phyloP scores from a whole-genome alignment of 2,113 vertebrate species.

The Falco punctatus region DNA sequence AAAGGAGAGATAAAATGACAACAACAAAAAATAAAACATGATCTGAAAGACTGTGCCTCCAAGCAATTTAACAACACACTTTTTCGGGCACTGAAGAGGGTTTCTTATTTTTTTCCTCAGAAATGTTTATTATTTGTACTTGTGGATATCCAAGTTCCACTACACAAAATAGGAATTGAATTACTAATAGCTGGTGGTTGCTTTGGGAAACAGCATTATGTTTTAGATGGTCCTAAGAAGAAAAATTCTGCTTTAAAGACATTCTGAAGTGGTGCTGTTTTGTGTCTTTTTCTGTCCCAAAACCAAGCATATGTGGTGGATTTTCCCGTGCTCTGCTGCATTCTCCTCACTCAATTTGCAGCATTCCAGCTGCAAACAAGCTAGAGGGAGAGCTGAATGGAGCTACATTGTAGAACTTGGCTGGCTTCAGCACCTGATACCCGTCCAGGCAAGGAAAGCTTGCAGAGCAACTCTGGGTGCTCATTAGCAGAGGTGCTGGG shows the following conservation, averaged over 20 bases:
- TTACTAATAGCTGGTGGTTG: background rate
- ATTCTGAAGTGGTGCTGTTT: background rate
- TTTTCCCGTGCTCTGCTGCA: background rate
- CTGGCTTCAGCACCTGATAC: background rate
- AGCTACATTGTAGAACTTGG: background rate
- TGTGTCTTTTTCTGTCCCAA: background rate
- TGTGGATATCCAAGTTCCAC: background rate
- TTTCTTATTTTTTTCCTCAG: background rate
- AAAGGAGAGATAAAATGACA: background rate
- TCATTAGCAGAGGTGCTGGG: background rate
- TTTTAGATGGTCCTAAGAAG: background rate
- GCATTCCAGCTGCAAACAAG: background rate
- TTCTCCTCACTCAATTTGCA: background rate
- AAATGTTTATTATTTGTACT: background rate
- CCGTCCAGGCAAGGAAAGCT: background rate
- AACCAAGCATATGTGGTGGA: accelerated
- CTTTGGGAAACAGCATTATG: background rate
- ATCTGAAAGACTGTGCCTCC: background rate
- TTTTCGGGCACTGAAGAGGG: background rate
- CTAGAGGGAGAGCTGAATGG: accelerated
- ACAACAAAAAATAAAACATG: background rate
- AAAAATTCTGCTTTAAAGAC: background rate
- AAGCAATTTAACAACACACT: background rate
- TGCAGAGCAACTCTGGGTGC: background rate
- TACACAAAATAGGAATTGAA: background rate